A percentile compares a stretch with the other conserved stretches of the same genome.
These are phyloP conservation scores for Typhlichthys subterraneus DNA, from an alignment of 2,797 vertebrate genomes.

Conservation along the genomic window DNA sequence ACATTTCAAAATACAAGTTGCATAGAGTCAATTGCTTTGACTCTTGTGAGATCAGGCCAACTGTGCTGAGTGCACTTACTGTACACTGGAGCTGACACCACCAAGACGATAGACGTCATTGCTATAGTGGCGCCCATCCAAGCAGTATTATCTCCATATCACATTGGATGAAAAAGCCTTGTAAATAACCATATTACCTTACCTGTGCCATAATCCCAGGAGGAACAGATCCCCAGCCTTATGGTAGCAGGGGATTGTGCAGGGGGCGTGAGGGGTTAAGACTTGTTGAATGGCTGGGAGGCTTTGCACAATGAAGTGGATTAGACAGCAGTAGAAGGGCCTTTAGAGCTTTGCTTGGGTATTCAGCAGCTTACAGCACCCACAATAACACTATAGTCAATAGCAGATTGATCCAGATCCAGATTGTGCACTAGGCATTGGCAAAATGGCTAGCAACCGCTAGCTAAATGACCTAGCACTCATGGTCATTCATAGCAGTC, in stretches of 20 bases:
- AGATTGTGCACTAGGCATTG: slow-evolving; percentile 22
- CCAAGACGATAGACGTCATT: slow-evolving; percentile 41
- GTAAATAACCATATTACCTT: slow-evolving; percentile 67
- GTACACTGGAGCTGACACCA: neutral
- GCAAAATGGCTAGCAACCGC: slow-evolving; percentile 30
- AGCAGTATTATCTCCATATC: slow-evolving; percentile 47
- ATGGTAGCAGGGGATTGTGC: slow-evolving; percentile 51
- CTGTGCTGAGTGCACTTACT: no score
- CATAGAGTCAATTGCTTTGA: slow-evolving; percentile 1
- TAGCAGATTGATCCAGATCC: no score
- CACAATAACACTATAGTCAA: slow-evolving; percentile 61
- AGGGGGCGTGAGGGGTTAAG: slow-evolving; percentile 68
- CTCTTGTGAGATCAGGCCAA: no score
- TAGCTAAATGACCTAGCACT: no score
- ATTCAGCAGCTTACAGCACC: slow-evolving; percentile 68
- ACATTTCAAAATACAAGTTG: slow-evolving; percentile 14
- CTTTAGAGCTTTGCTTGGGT: slow-evolving; percentile 65
- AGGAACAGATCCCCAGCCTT: slow-evolving; percentile 52
- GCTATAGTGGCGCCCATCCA: slow-evolving; percentile 46
- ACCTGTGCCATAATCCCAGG: slow-evolving; percentile 50
- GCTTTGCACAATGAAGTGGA: slow-evolving; percentile 72
- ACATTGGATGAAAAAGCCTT: slow-evolving; percentile 43
- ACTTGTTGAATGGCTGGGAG: slow-evolving; percentile 68
- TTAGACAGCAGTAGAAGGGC: slow-evolving; percentile 69
- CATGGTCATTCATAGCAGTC: no score